These are phyloP conservation scores for Trichacis sp. DNA, from an alignment of 2,888 invertebrate species.

Conservation along the genomic window DNA sequence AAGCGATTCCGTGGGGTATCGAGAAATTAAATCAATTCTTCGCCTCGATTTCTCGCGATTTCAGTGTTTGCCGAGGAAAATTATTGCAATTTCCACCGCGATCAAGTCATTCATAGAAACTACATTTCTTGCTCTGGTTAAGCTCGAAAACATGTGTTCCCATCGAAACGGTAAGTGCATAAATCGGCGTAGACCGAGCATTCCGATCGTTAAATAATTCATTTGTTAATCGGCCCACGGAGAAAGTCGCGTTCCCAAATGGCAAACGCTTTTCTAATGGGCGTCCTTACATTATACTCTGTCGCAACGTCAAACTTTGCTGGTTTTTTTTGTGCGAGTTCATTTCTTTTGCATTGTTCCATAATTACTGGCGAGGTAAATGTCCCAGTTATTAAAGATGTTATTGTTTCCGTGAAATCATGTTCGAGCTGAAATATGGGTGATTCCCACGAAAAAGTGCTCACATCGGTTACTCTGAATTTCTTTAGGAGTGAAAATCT, in stretches of 20 bases:
- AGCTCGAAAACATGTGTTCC: slow-evolving; percentile 17
- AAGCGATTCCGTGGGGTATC: too few species aligned
- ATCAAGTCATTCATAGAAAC: slow-evolving; percentile 21
- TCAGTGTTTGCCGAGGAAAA: slow-evolving; percentile 5
- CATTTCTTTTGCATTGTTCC: background rate
- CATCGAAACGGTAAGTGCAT: slow-evolving; percentile 23
- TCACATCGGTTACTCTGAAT: too few species aligned
- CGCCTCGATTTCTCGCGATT: background rate
- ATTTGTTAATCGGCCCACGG: slow-evolving; percentile 50
- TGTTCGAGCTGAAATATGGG: too few species aligned
- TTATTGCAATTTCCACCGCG: slow-evolving; percentile 20
- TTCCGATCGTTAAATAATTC: slow-evolving; percentile 50
- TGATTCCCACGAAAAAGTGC: too few species aligned
- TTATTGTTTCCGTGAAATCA: too few species aligned
- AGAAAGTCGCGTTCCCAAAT: slow-evolving; percentile 48
- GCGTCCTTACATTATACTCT: slow-evolving; percentile 21
- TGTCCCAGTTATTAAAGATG: too few species aligned
- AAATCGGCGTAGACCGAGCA: slow-evolving; percentile 25
- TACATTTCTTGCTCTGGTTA: slow-evolving; percentile 25
- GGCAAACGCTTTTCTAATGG: slow-evolving; percentile 42
- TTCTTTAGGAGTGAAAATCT: too few species aligned
- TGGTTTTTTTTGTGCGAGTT: background rate
- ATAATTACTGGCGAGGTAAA: too few species aligned
- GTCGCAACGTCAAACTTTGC: background rate
- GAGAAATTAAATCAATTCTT: too few species aligned